Percentiles rank a stretch among this genome's conserved stretches.
Evolutionary conservation across 1,140 invertebrate species (phyloP).

Genomic region (Philotrypesis tridentata): DNA sequence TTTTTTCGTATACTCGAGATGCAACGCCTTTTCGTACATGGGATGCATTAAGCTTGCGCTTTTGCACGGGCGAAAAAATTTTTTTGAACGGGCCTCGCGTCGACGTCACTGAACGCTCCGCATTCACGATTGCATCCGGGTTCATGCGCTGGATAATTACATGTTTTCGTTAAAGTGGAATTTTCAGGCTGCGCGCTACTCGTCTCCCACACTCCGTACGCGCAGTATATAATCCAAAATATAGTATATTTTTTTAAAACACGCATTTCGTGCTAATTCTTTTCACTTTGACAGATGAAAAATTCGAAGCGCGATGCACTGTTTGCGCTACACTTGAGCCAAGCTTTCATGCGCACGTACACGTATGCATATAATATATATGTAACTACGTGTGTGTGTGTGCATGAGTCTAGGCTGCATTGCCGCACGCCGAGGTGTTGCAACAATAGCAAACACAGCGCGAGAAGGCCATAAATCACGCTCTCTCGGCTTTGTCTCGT

Average conservation of each 20-base stretch:
- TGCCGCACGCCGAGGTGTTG: constrained; percentile 37
- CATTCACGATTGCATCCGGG: constrained; percentile 46
- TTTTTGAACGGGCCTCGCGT: constrained; percentile 43
- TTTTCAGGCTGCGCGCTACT: constrained; percentile 26
- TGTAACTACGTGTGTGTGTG: no score
- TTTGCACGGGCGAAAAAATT: constrained; percentile 3
- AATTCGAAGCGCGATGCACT: not conserved
- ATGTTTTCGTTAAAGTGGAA: constrained; percentile 28
- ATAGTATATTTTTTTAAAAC: not conserved
- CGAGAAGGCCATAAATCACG: constrained; percentile 59
- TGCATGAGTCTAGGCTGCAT: not conserved
- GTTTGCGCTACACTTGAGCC: no score
- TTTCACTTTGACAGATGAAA: not conserved
- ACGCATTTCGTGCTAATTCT: not conserved
- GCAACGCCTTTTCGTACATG: not conserved
- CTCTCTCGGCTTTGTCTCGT: constrained; percentile 56
- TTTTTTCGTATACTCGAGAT: constrained; percentile 17
- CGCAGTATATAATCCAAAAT: constrained; percentile 15
- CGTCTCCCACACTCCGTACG: constrained; percentile 23
- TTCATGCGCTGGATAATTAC: constrained; percentile 39
- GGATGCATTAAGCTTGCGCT: not conserved
- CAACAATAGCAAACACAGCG: constrained; percentile 51
- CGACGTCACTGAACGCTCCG: constrained; percentile 36
- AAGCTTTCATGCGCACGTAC: not conserved
- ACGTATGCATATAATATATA: not conserved